Percentiles rank a stretch among this genome's conserved stretches.
Conservation (phyloP, 2,113 vertebrate species). For the Reinhardtius hippoglossoides region DNA sequence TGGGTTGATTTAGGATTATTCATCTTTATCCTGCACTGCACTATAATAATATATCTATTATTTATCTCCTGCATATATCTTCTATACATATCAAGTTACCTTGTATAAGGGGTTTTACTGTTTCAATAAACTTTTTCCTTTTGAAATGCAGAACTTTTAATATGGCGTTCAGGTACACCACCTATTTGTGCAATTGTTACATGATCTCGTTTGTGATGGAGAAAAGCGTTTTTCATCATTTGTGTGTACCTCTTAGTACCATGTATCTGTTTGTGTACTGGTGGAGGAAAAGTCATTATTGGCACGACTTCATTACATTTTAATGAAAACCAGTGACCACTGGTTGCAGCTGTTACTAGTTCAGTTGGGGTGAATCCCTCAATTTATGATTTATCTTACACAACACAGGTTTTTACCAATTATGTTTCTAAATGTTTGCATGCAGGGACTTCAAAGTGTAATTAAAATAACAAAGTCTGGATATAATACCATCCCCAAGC, state of each 20-base stretch:
- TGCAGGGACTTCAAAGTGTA: not conserved
- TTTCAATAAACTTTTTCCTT: not conserved
- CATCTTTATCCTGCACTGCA: not conserved
- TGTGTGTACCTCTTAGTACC: not conserved
- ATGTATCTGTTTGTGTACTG: not conserved
- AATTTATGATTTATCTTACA: not conserved
- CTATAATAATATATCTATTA: not conserved
- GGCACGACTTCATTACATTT: not conserved
- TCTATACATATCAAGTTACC: not conserved
- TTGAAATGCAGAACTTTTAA: not conserved
- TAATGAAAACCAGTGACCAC: not conserved
- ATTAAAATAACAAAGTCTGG: constrained; percentile 8
- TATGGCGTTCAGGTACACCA: not conserved
- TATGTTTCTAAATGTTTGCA: not conserved
- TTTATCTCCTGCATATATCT: not conserved
- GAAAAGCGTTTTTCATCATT: not conserved
- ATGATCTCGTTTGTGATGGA: not conserved
- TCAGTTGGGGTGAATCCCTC: not conserved
- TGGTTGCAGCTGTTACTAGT: constrained; percentile 7
- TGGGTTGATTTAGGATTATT: not conserved
- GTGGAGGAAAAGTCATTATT: constrained; percentile 1
- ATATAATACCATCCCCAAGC: constrained; percentile 10
- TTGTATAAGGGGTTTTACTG: too few relatives aligned
- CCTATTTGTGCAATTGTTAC: not conserved
- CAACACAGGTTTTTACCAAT: not conserved